Percentiles rank a stretch among this genome's conserved stretches.
Evolutionary conservation across 2,888 invertebrate genomes (phyloP).

Genomic region (Parnassius smintheus): DNA sequence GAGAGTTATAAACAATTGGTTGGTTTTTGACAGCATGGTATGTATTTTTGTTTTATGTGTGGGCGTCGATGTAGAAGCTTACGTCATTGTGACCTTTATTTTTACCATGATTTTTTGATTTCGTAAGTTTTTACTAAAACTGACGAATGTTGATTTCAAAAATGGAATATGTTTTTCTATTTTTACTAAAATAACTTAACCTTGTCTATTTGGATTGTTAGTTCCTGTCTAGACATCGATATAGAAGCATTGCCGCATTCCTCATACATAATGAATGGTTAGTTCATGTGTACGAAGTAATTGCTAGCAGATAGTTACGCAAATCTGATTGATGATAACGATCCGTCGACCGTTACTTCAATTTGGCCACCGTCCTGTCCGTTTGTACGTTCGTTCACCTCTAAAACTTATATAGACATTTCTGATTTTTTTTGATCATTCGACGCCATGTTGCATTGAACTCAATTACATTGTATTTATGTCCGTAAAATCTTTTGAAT

Average conservation of each 20-base stretch:
- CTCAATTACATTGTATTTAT: conserved; percentile 21
- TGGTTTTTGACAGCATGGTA: conserved; percentile 32
- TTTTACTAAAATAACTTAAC: too few relatives aligned
- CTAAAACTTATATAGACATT: conserved; percentile 37
- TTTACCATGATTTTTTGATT: conserved; percentile 18
- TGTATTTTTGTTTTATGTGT: conserved; percentile 36
- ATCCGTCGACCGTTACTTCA: conserved; percentile 71
- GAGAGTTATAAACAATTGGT: conserved; percentile 24
- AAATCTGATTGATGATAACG: conserved; percentile 79
- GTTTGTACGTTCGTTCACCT: conserved; percentile 64
- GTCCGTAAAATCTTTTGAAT: conserved; percentile 37
- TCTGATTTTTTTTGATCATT: conserved; percentile 34
- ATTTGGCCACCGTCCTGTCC: conserved; percentile 72
- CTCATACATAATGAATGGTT: conserved; percentile 50
- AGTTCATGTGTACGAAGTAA: conserved; percentile 58
- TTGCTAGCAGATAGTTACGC: conserved; percentile 76
- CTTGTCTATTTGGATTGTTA: too few relatives aligned
- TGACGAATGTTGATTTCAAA: too few relatives aligned
- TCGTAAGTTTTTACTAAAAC: not conserved
- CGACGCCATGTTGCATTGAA: conserved; percentile 23
- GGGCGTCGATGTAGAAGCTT: conserved; percentile 33
- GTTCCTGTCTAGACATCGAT: conserved; percentile 13
- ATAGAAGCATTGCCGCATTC: conserved; percentile 52
- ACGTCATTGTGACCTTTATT: conserved; percentile 23
- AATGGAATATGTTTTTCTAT: too few relatives aligned